These are phyloP conservation scores for Acronicta alni DNA, from an alignment of 2,888 invertebrate species.

Conservation along the genomic window DNA sequence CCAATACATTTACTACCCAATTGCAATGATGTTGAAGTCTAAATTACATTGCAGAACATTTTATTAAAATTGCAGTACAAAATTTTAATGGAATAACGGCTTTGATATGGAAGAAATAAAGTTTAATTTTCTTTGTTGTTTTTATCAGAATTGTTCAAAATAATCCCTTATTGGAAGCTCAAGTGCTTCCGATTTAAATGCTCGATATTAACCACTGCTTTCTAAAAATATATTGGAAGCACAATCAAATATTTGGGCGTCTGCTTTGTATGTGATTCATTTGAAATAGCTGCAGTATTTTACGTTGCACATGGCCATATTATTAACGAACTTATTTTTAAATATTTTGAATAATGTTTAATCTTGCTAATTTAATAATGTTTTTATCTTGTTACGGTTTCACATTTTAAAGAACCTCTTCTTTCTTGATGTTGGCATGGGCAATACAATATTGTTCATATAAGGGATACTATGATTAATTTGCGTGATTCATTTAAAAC, in stretches of 20 bases:
- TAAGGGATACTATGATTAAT: too few species aligned
- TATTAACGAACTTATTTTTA: background rate
- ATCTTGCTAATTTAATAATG: too few species aligned
- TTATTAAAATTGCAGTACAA: slow-evolving; percentile 19
- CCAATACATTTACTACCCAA: slow-evolving; percentile 20
- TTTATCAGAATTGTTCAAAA: slow-evolving; percentile 12
- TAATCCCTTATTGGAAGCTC: slow-evolving; percentile 40
- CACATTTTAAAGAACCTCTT: too few species aligned
- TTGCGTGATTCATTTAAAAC: too few species aligned
- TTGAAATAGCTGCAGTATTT: slow-evolving; percentile 17
- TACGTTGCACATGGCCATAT: background rate
- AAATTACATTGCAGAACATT: slow-evolving; percentile 11
- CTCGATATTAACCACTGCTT: slow-evolving; percentile 46
- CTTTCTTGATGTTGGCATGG: too few species aligned
- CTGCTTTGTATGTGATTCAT: slow-evolving; percentile 47
- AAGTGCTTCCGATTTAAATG: slow-evolving; percentile 53
- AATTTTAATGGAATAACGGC: background rate
- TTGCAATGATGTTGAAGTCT: background rate
- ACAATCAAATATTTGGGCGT: slow-evolving; percentile 47
- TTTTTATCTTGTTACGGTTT: too few species aligned
- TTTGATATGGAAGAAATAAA: background rate
- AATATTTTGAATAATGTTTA: background rate
- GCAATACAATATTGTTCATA: too few species aligned
- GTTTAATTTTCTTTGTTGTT: slow-evolving; percentile 14
- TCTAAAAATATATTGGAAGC: slow-evolving; percentile 53